A percentile compares a stretch with the other conserved stretches of the same genome.
Evolutionary conservation across 2,888 invertebrate genomes (phyloP).

Genomic region (Andricus curvator): DNA sequence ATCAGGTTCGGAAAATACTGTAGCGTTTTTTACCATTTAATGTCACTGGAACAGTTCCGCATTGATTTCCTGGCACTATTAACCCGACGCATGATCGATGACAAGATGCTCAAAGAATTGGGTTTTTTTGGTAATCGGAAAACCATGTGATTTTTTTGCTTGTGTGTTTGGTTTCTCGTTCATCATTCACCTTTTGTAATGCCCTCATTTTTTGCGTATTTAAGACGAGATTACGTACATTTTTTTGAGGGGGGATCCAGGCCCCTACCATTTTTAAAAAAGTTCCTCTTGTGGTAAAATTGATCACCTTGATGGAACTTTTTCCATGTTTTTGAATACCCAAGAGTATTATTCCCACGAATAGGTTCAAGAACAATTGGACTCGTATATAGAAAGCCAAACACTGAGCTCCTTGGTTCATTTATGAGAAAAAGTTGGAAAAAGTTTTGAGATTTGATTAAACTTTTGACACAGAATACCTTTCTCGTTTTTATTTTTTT

Average conservation of each 20-base stretch:
- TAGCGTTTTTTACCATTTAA: not conserved
- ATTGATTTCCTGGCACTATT: constrained; percentile 2
- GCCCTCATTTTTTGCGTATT: constrained; percentile 2
- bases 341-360: not conserved
- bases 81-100: constrained; percentile 43
- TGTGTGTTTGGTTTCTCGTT: constrained; percentile 10
- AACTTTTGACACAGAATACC: no score
- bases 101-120: constrained; percentile 32
- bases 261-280: not conserved
- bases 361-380: not conserved
- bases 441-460: no score
- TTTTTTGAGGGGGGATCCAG: not conserved
- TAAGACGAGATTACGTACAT: constrained; percentile 3
- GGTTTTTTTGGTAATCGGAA: constrained; percentile 39
- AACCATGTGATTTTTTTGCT: constrained; percentile 43
- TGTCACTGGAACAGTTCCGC: not conserved
- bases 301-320: not conserved
- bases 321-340: not conserved
- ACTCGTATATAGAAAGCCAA: no score
- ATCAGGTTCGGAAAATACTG: not conserved
- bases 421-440: no score
- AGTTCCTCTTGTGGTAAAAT: not conserved
- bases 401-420: no score
- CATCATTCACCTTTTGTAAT: constrained; percentile 21
- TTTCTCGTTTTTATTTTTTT: no score